Evolutionary conservation across 30 jellyfish, hydroid and myxozoan species (phyloP), one percentile per base, ranked within the genome.

Genomic region (Cassiopea andromeda): DNA sequence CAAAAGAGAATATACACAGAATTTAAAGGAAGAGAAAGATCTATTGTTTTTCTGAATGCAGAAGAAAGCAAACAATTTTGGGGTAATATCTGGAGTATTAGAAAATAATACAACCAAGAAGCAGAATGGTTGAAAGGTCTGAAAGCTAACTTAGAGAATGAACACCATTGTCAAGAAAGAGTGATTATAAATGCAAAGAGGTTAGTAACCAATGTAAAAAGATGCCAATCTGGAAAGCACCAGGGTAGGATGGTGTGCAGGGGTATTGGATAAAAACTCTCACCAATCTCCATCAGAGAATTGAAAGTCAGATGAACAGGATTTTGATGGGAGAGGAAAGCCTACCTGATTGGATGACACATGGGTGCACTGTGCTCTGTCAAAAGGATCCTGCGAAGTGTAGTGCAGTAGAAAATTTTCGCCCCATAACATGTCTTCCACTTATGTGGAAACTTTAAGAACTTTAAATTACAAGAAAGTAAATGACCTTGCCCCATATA

Each of bases 391-490:
- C 85, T 16, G 67, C 85, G 1, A 75, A 6, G 70, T 74, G 85
- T 18, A 75, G 38, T 19, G 85, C 85, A 1, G 85, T 1, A 17
- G 70, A 75, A 17, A 75, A 75, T 1, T 75, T 7, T 75, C 78
- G 77, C 1, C 85, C 74, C 67, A 75, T 75, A 45, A 17, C 85
- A 58, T 79, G 0, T 17, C 46, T 46, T 16, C 38, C 48, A 69
- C 79, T 69, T 9, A 69, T 44, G 48, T 27, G 79, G 48, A 69
- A n/a, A 44, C 45, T 75, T n/a, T n/a, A n/a, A n/a, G n/a, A n/a
- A n/a, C n/a, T n/a, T n/a, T n/a, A n/a, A n/a, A n/a, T 48, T 83
- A 83, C 68, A n/a, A 44, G 9, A 83, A 83, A 54, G 92, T 85
- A 2, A 69, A 48, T 46, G 85, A 46, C 48, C 15, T 73, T 13